A percentile compares a stretch with the other conserved stretches of the same genome.
phyloP scores from a whole-genome alignment of 2,888 invertebrate genomes.

The Didymodactylos carnosus region DNA sequence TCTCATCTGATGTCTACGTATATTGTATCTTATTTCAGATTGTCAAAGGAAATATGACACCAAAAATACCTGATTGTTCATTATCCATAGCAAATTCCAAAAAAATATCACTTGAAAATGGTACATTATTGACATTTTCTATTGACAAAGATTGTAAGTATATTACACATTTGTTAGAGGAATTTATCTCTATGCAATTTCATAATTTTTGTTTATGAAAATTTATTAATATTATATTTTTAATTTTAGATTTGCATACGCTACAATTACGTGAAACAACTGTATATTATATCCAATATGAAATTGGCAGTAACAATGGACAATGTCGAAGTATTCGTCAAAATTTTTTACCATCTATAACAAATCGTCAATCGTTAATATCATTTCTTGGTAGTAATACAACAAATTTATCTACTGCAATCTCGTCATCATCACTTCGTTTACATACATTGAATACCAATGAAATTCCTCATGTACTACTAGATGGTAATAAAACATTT shows the following conservation, averaged over 20 bases:
- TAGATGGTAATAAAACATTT: conserved; percentile 10
- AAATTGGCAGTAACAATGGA: neutral
- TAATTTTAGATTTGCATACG: neutral
- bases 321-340: neutral
- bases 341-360: neutral
- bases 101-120: neutral
- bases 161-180: neutral
- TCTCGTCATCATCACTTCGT: too few relatives aligned
- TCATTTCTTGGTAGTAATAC: neutral
- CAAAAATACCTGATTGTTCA: neutral
- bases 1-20: too few relatives aligned
- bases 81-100: neutral
- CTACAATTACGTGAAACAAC: neutral
- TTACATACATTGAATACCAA: conserved; percentile 1
- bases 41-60: neutral
- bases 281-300: neutral
- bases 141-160: neutral
- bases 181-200: too few relatives aligned
- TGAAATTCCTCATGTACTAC: conserved; percentile 5
- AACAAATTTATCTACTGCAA: too few relatives aligned
- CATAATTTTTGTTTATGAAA: too few relatives aligned
- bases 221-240: neutral
- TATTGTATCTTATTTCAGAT: neutral
- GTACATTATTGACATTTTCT: neutral
- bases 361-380: neutral